A percentile compares a stretch with the other conserved stretches of the same genome.
phyloP scores from a whole-genome alignment of 1,140 invertebrate genomes.

The Drosophila kurseongensis region DNA sequence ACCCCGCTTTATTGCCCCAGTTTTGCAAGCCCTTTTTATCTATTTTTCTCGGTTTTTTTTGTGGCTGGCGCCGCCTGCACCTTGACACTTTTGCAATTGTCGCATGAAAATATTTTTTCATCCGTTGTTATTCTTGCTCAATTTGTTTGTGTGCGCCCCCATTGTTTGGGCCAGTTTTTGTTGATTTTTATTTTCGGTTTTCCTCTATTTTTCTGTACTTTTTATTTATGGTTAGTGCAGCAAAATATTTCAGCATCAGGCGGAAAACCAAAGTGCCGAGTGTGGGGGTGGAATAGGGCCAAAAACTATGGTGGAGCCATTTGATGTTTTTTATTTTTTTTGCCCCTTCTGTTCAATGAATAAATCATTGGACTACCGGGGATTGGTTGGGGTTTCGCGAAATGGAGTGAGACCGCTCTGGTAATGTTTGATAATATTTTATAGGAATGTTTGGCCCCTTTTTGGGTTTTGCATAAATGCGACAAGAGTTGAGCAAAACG shows the following conservation, averaged over 20 bases:
- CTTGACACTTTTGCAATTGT: conserved; percentile 56
- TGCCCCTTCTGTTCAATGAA: conserved; percentile 38
- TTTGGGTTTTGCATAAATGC: conserved; percentile 39
- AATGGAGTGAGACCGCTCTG: conserved; percentile 17
- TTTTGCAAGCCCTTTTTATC: conserved; percentile 15
- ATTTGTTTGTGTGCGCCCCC: conserved; percentile 39
- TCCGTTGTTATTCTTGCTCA: conserved; percentile 45
- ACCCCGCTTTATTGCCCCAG: conserved; percentile 44
- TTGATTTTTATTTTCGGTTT: conserved; percentile 31
- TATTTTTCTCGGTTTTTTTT: conserved; percentile 18
- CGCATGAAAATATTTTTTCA: conserved; percentile 52
- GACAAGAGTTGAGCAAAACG: conserved; percentile 5
- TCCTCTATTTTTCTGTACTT: conserved; percentile 20
- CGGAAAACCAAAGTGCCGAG: conserved; percentile 5
- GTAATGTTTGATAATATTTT: conserved; percentile 52
- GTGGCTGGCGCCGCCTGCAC: conserved; percentile 43
- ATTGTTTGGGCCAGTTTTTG: conserved; percentile 35
- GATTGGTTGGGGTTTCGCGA: conserved; percentile 23
- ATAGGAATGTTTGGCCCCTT: conserved; percentile 29
- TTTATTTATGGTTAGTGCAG: conserved; percentile 52
- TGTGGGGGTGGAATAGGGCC: conserved; percentile 9
- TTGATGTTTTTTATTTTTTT: conserved; percentile 22
- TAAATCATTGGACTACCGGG: conserved; percentile 39
- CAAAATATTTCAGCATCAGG: conserved; percentile 47
- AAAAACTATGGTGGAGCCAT: conserved; percentile 42